Evolutionary conservation across 2,888 invertebrate species (phyloP).

Genomic region (Hirtodrosophila duncani): DNA sequence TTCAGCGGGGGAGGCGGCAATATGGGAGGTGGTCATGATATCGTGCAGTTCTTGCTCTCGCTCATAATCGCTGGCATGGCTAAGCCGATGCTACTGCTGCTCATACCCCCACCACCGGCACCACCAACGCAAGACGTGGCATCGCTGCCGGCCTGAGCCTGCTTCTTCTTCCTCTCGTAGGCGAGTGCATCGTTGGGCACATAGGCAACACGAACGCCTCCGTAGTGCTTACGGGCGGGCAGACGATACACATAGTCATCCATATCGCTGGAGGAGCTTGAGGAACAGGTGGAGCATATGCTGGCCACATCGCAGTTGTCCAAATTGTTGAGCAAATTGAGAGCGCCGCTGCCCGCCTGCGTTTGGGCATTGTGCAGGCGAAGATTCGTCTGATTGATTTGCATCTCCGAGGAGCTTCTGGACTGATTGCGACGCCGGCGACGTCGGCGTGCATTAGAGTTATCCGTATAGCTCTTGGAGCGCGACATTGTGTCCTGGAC

Average conservation of each 20-base stretch:
- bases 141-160: constrained; percentile 59
- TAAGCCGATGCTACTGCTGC: constrained; percentile 23
- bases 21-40: constrained; percentile 84
- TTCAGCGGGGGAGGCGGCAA: constrained; percentile 73
- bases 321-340: constrained; percentile 61
- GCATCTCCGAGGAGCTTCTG: constrained; percentile 77
- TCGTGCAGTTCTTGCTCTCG: constrained; percentile 89
- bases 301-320: constrained; percentile 84
- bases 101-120: constrained; percentile 15
- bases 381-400: constrained; percentile 76
- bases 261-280: constrained; percentile 89
- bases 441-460: constrained; percentile 75
- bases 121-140: constrained; percentile 51
- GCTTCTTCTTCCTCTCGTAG: constrained; percentile 85
- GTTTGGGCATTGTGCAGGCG: constrained; percentile 75
- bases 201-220: constrained; percentile 94
- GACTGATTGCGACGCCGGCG: constrained; percentile 75
- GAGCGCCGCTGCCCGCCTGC: constrained; percentile 54
- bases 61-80: constrained; percentile 57
- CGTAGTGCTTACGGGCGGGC: constrained; percentile 89
- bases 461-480: constrained; percentile 80
- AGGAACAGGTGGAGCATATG: constrained; percentile 94
- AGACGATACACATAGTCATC: constrained; percentile 92
- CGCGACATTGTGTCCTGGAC: constrained; percentile 79
- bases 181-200: constrained; percentile 94